A percentile compares a stretch with the other conserved stretches of the same genome.
Evolutionary conservation across 2,113 vertebrate genomes (phyloP).

Genomic region (Oryzias javanicus): DNA sequence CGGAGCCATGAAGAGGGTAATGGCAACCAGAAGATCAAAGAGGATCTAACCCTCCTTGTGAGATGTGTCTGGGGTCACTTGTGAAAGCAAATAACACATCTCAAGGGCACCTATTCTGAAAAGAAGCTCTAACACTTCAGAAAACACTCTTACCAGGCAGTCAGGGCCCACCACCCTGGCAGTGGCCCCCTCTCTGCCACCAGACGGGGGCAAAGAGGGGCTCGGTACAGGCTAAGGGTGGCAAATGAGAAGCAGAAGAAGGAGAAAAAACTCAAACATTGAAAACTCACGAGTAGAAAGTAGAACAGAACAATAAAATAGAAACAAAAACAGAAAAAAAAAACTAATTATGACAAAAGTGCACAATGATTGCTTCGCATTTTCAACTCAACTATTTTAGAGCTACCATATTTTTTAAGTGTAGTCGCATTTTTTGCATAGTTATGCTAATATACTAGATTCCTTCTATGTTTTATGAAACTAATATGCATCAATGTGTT

Average conservation of each 20-base stretch:
- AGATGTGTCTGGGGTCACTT: conserved; percentile 25
- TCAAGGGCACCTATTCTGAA: conserved; percentile 7
- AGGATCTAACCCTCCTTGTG: conserved; percentile 25
- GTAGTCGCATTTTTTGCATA: too few relatives aligned
- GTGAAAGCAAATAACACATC: conserved; percentile 29
- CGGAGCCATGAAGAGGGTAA: conserved; percentile 1
- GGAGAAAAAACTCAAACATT: conserved; percentile 30
- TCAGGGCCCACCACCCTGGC: conserved; percentile 73
- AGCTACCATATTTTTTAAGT: too few relatives aligned
- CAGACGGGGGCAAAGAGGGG: conserved; percentile 71
- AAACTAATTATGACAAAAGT: neutral
- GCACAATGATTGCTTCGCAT: neutral
- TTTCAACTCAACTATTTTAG: conserved; percentile 2
- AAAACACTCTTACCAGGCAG: conserved; percentile 69
- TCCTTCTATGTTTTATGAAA: too few relatives aligned
- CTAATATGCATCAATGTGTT: too few relatives aligned
- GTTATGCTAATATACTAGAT: too few relatives aligned
- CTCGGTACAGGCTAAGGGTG: conserved; percentile 70
- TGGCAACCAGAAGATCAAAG: conserved; percentile 32
- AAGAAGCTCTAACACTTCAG: conserved; percentile 17
- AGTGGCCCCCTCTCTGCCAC: conserved; percentile 69
- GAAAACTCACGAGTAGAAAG: conserved; percentile 10
- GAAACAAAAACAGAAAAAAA: conserved; percentile 6
- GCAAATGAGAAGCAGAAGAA: conserved; percentile 32
- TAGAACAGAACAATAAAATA: neutral